Conservation (phyloP, 1,140 invertebrate species). For the Anagrus nilaparvatae region DNA sequence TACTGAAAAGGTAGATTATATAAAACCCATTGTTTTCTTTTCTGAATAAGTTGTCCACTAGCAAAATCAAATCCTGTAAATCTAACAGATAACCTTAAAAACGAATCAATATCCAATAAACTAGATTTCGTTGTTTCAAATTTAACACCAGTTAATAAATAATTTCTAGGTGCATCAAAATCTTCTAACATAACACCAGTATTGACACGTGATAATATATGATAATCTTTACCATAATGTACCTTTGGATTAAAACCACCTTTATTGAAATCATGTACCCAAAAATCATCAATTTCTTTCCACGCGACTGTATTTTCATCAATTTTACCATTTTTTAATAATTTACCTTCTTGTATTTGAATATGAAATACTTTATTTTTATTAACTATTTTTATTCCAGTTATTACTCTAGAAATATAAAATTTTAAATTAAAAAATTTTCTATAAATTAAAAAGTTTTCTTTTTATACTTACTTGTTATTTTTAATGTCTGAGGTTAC, state of each 20-base stretch:
- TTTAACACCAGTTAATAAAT: neutral
- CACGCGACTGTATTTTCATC: neutral
- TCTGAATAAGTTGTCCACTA: neutral
- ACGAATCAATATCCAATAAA: too few species aligned
- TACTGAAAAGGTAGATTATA: too few species aligned
- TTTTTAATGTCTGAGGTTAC: too few species aligned
- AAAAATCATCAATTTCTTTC: neutral
- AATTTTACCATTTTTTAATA: neutral
- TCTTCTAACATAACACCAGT: neutral
- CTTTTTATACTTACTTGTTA: too few species aligned
- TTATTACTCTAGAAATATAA: neutral
- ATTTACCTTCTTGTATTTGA: neutral
- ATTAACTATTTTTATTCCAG: neutral
- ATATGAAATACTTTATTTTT: slow-evolving; percentile 1
- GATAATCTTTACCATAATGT: neutral
- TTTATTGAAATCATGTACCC: too few species aligned
- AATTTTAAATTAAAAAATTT: too few species aligned
- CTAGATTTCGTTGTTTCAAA: too few species aligned
- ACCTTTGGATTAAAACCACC: too few species aligned
- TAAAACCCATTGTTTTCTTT: too few species aligned
- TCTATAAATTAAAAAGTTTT: too few species aligned
- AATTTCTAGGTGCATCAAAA: neutral
- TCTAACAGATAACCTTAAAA: neutral
- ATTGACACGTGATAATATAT: neutral
- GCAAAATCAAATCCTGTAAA: neutral